A percentile compares a stretch with the other conserved stretches of the same genome.
These are phyloP conservation scores for Lordiphosa stackelbergi DNA, from an alignment of 1,140 invertebrate genomes.

Conservation along the genomic window DNA sequence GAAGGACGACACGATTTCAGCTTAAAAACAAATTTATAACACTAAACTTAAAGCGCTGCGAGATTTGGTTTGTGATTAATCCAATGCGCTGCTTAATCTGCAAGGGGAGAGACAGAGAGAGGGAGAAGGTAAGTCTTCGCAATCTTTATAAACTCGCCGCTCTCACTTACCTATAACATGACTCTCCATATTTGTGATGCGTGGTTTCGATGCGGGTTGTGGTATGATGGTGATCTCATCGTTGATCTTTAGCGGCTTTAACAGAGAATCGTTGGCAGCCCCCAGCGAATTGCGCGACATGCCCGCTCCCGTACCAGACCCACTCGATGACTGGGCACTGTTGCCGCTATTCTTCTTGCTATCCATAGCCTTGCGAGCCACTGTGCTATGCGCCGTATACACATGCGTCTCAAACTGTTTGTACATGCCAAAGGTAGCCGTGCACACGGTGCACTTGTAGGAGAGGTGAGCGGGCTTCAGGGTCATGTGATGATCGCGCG, in stretches of 20 bases:
- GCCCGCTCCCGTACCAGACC: conserved; percentile 33
- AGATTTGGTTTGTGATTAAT: conserved; percentile 70
- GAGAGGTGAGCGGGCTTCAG: conserved; percentile 94
- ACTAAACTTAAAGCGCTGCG: conserved; percentile 63
- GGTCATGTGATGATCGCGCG: conserved; percentile 92
- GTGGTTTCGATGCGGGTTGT: conserved; percentile 82
- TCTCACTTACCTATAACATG: conserved; percentile 72
- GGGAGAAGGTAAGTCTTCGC: not conserved
- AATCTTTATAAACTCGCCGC: not conserved
- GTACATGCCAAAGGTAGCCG: conserved; percentile 96
- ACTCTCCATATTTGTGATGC: conserved; percentile 77
- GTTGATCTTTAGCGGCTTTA: conserved; percentile 92
- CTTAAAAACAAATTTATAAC: conserved; percentile 5
- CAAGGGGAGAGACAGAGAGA: not conserved
- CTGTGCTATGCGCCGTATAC: conserved; percentile 92
- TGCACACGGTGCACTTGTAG: conserved; percentile 96
- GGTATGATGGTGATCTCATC: conserved; percentile 95
- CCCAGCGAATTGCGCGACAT: conserved; percentile 51
- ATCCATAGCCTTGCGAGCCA: conserved; percentile 87
- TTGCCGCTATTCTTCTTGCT: conserved; percentile 81
- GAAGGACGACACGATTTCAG: conserved; percentile 11
- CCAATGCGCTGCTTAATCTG: conserved; percentile 62
- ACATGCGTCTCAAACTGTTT: conserved; percentile 96
- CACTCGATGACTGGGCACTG: conserved; percentile 35
- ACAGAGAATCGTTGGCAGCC: conserved; percentile 80